These are phyloP conservation scores for Elephantulus edwardii DNA, from an alignment of 2,113 vertebrate genomes.

Conservation along the genomic window DNA sequence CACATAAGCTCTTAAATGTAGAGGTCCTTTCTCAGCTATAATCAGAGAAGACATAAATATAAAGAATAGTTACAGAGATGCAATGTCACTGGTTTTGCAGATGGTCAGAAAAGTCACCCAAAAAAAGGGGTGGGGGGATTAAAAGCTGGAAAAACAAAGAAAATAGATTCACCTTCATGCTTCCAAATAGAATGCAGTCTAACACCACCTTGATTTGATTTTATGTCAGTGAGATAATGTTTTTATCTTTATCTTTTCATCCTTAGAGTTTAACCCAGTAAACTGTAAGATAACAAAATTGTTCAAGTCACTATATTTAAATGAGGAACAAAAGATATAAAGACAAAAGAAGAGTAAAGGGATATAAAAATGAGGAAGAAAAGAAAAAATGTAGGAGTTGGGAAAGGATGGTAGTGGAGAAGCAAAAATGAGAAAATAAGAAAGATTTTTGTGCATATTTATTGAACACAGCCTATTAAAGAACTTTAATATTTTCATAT, in stretches of 20 bases:
- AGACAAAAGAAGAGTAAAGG: neutral
- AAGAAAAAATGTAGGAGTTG: neutral
- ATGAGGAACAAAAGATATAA: neutral
- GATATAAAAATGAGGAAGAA: neutral
- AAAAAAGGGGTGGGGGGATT: neutral
- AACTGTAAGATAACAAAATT: neutral
- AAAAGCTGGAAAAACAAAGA: neutral
- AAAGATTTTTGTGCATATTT: neutral
- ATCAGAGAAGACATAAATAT: neutral
- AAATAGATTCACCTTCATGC: neutral
- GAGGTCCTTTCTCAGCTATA: fast-evolving
- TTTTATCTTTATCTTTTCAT: no score
- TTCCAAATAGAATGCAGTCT: neutral
- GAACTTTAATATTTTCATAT: neutral
- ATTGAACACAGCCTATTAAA: neutral
- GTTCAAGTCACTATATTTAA: neutral
- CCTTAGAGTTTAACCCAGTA: neutral
- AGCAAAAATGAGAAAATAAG: fast-evolving
- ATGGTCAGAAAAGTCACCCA: fast-evolving
- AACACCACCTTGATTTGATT: neutral
- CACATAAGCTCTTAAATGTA: neutral
- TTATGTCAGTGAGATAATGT: neutral
- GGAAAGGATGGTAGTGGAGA: neutral
- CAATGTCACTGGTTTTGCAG: neutral
- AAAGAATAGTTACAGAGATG: neutral